phyloP scores from a whole-genome alignment of 2,888 invertebrate species.

The Agrochola lychnidis region DNA sequence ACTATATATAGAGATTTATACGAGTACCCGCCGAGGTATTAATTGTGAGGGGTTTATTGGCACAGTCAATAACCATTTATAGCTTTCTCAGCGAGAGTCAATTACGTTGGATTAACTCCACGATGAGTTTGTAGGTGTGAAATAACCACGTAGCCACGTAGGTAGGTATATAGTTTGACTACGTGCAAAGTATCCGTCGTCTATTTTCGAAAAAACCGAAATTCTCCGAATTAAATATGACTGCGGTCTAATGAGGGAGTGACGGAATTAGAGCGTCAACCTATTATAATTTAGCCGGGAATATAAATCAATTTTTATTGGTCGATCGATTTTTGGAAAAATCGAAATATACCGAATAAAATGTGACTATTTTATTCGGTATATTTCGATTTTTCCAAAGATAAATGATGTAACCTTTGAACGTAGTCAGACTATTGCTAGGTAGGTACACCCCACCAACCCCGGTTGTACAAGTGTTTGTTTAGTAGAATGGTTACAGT shows the following conservation, averaged over 20 bases:
- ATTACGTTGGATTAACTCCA: constrained; percentile 85
- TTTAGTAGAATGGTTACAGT: constrained; percentile 79
- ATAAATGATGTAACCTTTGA: not conserved
- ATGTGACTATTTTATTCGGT: not conserved
- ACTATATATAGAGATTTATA: constrained; percentile 66
- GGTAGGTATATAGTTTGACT: constrained; percentile 5
- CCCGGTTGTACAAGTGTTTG: constrained; percentile 63
- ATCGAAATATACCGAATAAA: no score
- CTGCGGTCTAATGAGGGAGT: not conserved
- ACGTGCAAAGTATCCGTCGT: not conserved
- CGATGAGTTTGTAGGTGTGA: constrained; percentile 79
- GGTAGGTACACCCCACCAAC: constrained; percentile 25
- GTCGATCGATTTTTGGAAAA: no score
- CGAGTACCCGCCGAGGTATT: constrained; percentile 73
- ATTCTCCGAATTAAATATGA: not conserved
- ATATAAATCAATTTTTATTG: not conserved
- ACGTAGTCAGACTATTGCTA: constrained; percentile 1
- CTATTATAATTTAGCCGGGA: not conserved
- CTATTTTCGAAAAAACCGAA: not conserved
- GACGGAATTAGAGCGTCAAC: not conserved
- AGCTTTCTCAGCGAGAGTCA: constrained; percentile 85
- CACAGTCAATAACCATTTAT: constrained; percentile 87
- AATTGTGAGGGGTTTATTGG: constrained; percentile 85
- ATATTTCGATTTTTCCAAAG: not conserved
- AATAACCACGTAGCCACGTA: constrained; percentile 51